Evolutionary conservation across 1,140 invertebrate species (phyloP), one percentile per base, ranked within the genome.

Genomic region (Drosophila sucinea): DNA sequence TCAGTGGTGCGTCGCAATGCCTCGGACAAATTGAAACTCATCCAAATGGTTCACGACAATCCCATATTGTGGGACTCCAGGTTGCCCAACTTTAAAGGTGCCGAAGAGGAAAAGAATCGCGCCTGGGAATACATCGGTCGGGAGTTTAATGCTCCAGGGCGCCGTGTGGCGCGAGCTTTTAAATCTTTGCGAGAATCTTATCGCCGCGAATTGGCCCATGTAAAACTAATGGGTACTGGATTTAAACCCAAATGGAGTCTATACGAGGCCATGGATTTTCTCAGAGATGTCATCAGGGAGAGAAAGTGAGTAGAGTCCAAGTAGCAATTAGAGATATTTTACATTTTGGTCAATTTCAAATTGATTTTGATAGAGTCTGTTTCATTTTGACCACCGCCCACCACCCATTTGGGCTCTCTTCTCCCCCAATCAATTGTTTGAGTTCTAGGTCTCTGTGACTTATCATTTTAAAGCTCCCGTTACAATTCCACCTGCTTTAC

Each of bases 41-140:
- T 91, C 30, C 87, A 90, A 65, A 91, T 91, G 90, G 90, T 91
- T n/a, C 90, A 91, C 47, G 84, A 91, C 38, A 91, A 91, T 64
- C 90, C 90, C 32, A 91, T 91, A 17, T 67, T 91, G 29, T 91
- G 90, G 90, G 90, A 91, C 56, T 91, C 90, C 0, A 90, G 90
- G 7, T 57, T 91, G n/a, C 90, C 90, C n/a, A 91, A 91, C 41
- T 91, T 91, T 27, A 91, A 91, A 67, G 90, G 90, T n/a, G 90
- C 90, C 77, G 90, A 91, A 70, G 90, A 91, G 60, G 90, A 91
- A 44, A 91, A 91, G 72, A 91, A 89, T 56, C 90, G 90, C 4
- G 90, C 90, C 57, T 91, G 90, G 90, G 90, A 91, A 65, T 71
- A 79, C 55, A 91, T 91, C 41, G 90, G 90, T 2, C 77, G 81